Evolutionary conservation across 2,888 invertebrate genomes (phyloP).

Genomic region (Cecidostiba fungosa): DNA sequence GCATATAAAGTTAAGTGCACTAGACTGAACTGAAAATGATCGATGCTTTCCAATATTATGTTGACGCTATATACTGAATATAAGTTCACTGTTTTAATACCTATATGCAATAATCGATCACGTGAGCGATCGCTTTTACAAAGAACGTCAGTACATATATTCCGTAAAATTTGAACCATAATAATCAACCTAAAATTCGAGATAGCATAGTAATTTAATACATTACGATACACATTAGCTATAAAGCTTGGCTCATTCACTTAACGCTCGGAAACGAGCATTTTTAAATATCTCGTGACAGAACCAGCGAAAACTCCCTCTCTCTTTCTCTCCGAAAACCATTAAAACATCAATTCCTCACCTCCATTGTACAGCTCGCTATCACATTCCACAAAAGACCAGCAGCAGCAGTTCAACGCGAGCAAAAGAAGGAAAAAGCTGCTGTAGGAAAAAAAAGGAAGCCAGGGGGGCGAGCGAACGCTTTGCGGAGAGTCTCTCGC

Average conservation of each 20-base stretch:
- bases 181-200: background rate
- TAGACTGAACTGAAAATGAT: conserved; percentile 7
- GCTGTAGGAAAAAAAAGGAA: background rate
- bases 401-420: background rate
- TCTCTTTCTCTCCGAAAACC: background rate
- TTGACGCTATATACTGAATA: conserved; percentile 4
- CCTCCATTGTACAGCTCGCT: background rate
- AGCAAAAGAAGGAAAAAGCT: background rate
- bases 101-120: conserved; percentile 28
- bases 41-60: conserved; percentile 29
- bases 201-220: no score
- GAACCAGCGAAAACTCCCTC: background rate
- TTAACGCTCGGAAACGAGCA: background rate
- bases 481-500: conserved; percentile 5
- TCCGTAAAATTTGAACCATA: background rate
- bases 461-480: background rate
- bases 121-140: background rate
- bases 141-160: background rate
- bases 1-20: background rate
- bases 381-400: background rate
- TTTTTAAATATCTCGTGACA: no score
- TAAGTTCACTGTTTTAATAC: conserved; percentile 8
- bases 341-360: conserved; percentile 13
- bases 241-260: background rate
- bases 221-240: background rate